Percentiles rank a stretch among this genome's conserved stretches.
These are phyloP conservation scores for Macrochelys suwanniensis DNA, from an alignment of 2,797 vertebrate genomes.

Conservation along the genomic window DNA sequence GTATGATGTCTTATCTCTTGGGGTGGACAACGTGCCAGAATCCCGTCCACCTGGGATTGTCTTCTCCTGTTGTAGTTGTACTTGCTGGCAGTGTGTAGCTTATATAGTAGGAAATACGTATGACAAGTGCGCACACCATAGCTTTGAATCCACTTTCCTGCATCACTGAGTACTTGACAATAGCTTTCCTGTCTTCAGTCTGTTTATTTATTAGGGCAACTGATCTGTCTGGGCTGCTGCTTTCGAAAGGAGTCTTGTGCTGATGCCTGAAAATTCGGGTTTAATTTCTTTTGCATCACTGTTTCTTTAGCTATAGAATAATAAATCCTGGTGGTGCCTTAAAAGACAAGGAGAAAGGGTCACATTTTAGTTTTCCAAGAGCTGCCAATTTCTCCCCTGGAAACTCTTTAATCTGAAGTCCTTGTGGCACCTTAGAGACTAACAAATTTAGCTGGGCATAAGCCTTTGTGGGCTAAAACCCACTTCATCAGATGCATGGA, in stretches of 20 bases:
- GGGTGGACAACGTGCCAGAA: background rate
- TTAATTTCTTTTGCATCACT: slow-evolving; percentile 9
- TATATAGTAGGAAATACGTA: background rate
- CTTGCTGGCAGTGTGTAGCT: background rate
- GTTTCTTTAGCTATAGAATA: slow-evolving; percentile 1
- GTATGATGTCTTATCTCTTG: fast-evolving
- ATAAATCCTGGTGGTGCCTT: slow-evolving; percentile 30
- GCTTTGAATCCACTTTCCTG: background rate
- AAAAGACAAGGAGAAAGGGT: background rate
- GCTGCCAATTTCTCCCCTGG: background rate
- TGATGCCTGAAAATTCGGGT: background rate
- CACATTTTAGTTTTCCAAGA: background rate
- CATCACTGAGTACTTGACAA: background rate
- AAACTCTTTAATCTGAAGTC: background rate
- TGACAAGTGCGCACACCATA: background rate
- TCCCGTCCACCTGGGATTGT: background rate
- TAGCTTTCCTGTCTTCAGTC: slow-evolving; percentile 31
- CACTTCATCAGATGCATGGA: no score
- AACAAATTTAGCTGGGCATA: no score
- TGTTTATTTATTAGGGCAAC: background rate
- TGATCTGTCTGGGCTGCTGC: fast-evolving
- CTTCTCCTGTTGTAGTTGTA: background rate
- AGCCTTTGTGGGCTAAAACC: no score
- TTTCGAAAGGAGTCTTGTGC: background rate
- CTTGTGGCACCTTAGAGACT: no score